These are phyloP conservation scores for Eudemis profundana DNA, from an alignment of 2,888 invertebrate genomes.

Conservation along the genomic window DNA sequence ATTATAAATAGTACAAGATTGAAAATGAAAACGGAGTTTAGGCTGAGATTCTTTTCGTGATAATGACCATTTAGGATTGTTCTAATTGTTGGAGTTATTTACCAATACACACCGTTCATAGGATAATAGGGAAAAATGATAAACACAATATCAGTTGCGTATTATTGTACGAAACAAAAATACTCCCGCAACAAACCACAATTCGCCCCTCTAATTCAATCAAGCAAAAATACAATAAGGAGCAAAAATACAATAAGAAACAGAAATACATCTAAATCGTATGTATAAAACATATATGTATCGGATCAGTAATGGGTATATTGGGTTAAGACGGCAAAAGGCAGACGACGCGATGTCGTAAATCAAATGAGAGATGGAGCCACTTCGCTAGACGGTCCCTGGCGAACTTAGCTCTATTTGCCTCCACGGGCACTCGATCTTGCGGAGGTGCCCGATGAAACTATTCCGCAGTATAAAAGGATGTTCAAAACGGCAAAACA, in stretches of 20 bases:
- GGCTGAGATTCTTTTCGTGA: too few species aligned
- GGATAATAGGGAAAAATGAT: too few species aligned
- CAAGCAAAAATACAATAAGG: constrained; percentile 5
- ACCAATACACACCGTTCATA: too few species aligned
- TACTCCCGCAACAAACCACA: not conserved
- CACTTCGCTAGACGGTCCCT: constrained; percentile 35
- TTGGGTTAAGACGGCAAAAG: constrained; percentile 39
- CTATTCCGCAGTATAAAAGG: too few species aligned
- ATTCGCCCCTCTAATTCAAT: constrained; percentile 8
- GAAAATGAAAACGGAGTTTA: too few species aligned
- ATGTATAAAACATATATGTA: constrained; percentile 25
- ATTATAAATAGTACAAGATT: too few species aligned
- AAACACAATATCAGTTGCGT: too few species aligned
- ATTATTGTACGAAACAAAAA: not conserved
- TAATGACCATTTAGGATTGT: too few species aligned
- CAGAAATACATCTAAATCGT: not conserved
- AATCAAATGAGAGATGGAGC: constrained; percentile 41
- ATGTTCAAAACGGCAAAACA: too few species aligned
- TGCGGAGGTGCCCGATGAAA: not conserved
- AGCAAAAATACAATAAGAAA: not conserved
- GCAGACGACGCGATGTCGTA: constrained; percentile 39
- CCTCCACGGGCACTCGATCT: not conserved
- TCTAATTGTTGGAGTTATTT: too few species aligned
- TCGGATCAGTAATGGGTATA: constrained; percentile 38
- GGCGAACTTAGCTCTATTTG: constrained; percentile 32